Base-by-base conservation (phyloP, 2,113 vertebrate species). In the Xyliphius kryptos region DNA sequence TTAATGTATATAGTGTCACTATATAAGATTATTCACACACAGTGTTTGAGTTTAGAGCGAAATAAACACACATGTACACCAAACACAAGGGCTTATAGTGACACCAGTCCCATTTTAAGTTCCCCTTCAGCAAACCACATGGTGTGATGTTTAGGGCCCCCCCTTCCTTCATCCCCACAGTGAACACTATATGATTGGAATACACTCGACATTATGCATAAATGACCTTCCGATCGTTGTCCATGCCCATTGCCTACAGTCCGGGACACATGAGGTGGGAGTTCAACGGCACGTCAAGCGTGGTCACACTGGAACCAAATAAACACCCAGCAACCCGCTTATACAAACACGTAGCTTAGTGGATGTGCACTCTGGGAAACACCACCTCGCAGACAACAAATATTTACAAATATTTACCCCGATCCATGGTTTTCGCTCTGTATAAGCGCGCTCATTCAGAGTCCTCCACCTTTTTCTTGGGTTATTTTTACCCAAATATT, bases 221-320 rank as follows among this genome's bases (percentile, higher is more conserved):
- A 5, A 32, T 32, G 26, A 32, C 26, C 26, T 32, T 32, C 26
- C 26, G 4, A 3, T 32, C 26, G 4, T 5, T 32, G 26, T 32
- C 26, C 7, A 32, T 32, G 26, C 26, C 26, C 2, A 6, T 32
- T 32, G 4, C 26, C 2, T 32, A 15, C 12, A n/a, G 71, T 74
- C 79, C 79, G 75, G 78, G 10, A 80, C 78, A 66, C 55, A 47
- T 81, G 61, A 72, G 62, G 56, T 53, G 47, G n/a, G 59, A 64
- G 65, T 54, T 63, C 61, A 73, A 76, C 61, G 79, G 78, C 74
- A 70, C 77, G 70, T 69, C 75, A 74, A 76, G 75, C 78, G 78
- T 78, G 80, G 79, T 81, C 61, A 73, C 75, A n/a, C 36, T 38
- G 36, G 22, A 15, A 20, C 2, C 20, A 61, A 14, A 77, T 71